Evolutionary conservation across 2,797 vertebrate species (phyloP).

Genomic region (Crenuchus spilurus): DNA sequence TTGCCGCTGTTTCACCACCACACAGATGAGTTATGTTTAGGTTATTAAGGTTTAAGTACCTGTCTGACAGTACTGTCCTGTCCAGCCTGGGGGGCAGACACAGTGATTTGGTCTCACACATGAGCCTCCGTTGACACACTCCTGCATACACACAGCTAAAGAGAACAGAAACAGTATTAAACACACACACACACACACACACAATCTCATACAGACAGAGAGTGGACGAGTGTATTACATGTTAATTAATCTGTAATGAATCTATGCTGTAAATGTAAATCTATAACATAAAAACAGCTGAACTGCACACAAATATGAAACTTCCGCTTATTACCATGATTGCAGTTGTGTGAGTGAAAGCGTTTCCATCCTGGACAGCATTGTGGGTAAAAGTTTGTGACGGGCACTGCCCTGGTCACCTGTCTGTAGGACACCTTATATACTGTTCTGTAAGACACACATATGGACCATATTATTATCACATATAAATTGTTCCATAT

Average conservation of each 20-base stretch:
- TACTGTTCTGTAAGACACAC: slow-evolving; percentile 77
- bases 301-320: no score
- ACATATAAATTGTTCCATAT: no score
- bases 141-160: slow-evolving; percentile 81
- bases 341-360: slow-evolving; percentile 76
- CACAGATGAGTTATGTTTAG: no score
- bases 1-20: no score
- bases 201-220: no score
- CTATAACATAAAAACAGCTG: no score
- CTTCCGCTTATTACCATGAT: slow-evolving; percentile 79
- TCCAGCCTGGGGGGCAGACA: slow-evolving; percentile 83
- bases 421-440: slow-evolving; percentile 85
- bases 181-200: neutral
- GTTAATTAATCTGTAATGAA: no score
- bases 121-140: slow-evolving; percentile 84
- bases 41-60: no score
- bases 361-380: slow-evolving; percentile 91
- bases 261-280: no score
- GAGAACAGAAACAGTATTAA: neutral
- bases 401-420: slow-evolving; percentile 62
- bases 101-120: slow-evolving; percentile 83
- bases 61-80: slow-evolving; percentile 81
- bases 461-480: neutral
- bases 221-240: no score
- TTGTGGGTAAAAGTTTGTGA: slow-evolving; percentile 61